Base-by-base conservation (phyloP, 2,113 vertebrate genomes). In the Tenrec ecaudatus region DNA sequence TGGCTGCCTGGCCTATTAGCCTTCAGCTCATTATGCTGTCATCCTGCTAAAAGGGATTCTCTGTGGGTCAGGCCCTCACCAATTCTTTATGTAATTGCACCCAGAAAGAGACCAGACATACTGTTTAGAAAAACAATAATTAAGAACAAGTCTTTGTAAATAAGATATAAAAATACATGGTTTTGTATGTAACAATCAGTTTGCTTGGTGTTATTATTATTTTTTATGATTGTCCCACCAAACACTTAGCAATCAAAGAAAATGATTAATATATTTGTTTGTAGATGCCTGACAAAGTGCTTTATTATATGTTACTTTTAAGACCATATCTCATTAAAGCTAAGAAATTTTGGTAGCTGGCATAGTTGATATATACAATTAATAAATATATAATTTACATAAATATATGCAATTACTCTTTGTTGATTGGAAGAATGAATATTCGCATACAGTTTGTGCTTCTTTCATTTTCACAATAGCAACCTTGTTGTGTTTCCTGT, bases 271-370 rank as follows among this genome's bases (percentile, higher is more conserved):
- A 92, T 36, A 11, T 86, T 68, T 36, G 20, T 25, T 9, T 62
- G 9, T 6, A 60, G 1, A 82, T n/a, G 4, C 31, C 53, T 31
- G 80, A 23, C 68, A 87, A 95, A 82, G 19, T 84, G 16, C 43
- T 29, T 78, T 89, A 58, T 19, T 83, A 58, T 90, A 5, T 47
- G 64, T 69, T 80, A 81, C n/a, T 86, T 88, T 91, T 89, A 93
- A 85, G 73, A 31, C 25, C 6, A 84, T 19, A 3, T 38, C n/a
- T 82, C 68, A 89, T 58, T 83, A 82, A 92, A 82, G 23, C 81
- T 82, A 82, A 60, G 9, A 88, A 40, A 43, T 57, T 83, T 85
- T 83, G 40, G 68, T 58, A 86, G 15, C 4, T 95, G 43, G 16
- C 64, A 66, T 66, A 66, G 15, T 84, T 78, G 87, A 69, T 57